Evolutionary conservation across 1,140 invertebrate species (phyloP), one percentile per base, ranked within the genome.

Genomic region (Tetraneura akinire): DNA sequence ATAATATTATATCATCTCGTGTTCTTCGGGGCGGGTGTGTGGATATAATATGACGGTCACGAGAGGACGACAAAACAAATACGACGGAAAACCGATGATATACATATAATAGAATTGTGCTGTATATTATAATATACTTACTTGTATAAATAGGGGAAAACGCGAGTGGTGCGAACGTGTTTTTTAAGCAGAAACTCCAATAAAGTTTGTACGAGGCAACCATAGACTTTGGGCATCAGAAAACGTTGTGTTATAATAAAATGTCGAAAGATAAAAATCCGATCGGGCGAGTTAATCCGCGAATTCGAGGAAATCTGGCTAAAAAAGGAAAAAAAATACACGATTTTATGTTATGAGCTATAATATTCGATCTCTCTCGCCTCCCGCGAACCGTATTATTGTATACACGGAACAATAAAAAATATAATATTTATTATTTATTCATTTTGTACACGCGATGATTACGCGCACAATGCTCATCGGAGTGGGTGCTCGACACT

Each of bases 151-250:
- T n/a, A n/a, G n/a, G n/a, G 3, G n/a, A 60, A 60, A 26, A 60
- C 32, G 64, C 45, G 45, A 73, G 70, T 76, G 57, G 26, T 18
- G 64, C 45, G 45, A 73, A 47, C 57, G 57, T 60, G 51, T 55
- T 60, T 57, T n/a, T 57, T 76, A 76, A 76, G 73, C 51, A 76
- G 73, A 76, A 76, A 76, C 21, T 51, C 73, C 73, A 76, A 76
- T 76, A 76, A 76, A 76, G 42, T 74, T 74, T 42, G 71, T 32
- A 53, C n/a, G 18, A 37, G 8, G 32, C 32, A 8, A 37, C 32
- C 8, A 37, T 8, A n/a, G n/a, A n/a, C n/a, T n/a, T 45, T 32
- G 14, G 45, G 10, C n/a, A n/a, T 8, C 32, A 29, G 13, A 16
- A 23, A 13, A 29, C 57, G 42, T 23, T n/a, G 23, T 45, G 11